phyloP scores from a whole-genome alignment of 2,113 vertebrate species.

The Vulpes ferrilata region DNA sequence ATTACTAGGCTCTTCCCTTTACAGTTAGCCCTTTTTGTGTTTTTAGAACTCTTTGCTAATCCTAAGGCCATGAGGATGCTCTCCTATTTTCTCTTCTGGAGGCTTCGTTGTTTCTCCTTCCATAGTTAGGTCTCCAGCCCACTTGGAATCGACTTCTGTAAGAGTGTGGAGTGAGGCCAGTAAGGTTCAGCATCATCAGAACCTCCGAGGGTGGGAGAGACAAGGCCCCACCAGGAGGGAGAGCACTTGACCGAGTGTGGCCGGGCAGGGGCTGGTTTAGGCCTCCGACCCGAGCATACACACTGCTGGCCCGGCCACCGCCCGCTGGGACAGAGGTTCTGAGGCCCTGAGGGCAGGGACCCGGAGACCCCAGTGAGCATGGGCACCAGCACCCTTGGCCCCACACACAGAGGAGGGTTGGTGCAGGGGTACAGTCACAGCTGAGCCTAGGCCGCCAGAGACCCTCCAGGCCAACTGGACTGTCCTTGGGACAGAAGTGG shows the following conservation, averaged over 20 bases:
- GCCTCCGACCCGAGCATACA: neutral
- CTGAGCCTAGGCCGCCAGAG: neutral
- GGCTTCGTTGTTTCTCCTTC: neutral
- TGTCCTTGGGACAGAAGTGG: rapidly evolving
- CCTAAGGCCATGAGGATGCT: neutral
- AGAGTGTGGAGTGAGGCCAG: neutral
- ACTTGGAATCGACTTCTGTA: neutral
- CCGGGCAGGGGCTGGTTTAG: neutral
- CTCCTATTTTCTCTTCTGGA: neutral
- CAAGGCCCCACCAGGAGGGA: too few relatives aligned
- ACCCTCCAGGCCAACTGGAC: neutral
- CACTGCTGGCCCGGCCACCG: neutral
- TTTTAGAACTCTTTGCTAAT: neutral
- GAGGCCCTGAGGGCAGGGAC: neutral
- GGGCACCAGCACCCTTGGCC: neutral
- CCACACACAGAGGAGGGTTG: neutral
- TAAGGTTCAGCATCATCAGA: neutral
- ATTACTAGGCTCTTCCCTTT: neutral
- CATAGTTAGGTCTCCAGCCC: neutral
- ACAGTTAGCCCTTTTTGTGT: neutral
- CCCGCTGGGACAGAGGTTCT: neutral
- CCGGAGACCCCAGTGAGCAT: too few relatives aligned
- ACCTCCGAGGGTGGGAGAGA: neutral
- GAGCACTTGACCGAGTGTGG: too few relatives aligned
- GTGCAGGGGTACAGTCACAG: neutral